Evolutionary conservation across 2,888 invertebrate genomes (phyloP).

Genomic region (Hyalella azteca): DNA sequence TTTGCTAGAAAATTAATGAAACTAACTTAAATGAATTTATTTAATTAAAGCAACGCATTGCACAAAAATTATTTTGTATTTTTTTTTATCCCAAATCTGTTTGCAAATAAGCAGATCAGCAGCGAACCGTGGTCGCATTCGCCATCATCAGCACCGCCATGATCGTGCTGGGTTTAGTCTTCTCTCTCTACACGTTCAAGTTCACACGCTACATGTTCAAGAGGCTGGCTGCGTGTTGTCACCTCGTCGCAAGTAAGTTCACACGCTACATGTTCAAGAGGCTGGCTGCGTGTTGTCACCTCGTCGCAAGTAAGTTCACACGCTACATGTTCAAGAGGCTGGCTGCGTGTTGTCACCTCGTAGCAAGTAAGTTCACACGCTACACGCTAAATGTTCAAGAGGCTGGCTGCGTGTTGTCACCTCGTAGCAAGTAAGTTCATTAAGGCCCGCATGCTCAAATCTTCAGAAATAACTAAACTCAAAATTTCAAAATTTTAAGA

Average conservation of each 20-base stretch:
- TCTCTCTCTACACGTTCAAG: slow-evolving; percentile 82
- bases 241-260: slow-evolving; percentile 78
- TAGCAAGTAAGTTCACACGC: slow-evolving; percentile 76
- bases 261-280: slow-evolving; percentile 89
- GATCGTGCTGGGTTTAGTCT: slow-evolving; percentile 80
- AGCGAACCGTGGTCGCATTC: slow-evolving; percentile 82
- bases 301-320: slow-evolving; percentile 78
- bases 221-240: slow-evolving; percentile 81
- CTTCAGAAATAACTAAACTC: no score
- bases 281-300: slow-evolving; percentile 81
- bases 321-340: slow-evolving; percentile 88
- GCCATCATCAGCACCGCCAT: slow-evolving; percentile 80
- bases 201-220: slow-evolving; percentile 90
- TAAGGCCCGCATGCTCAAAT: no score
- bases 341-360: slow-evolving; percentile 82
- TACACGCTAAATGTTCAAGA: slow-evolving; percentile 89
- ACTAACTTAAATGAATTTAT: no score
- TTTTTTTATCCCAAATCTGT: no score
- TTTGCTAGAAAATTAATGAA: no score
- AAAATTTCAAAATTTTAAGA: no score
- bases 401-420: slow-evolving; percentile 82
- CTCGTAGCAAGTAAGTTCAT: slow-evolving; percentile 78
- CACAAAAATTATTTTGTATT: no score
- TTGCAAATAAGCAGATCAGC: slow-evolving; percentile 84
- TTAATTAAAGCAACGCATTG: no score